Conservation (phyloP, 2,797 vertebrate species). For the Gobionotothen gibberifrons region DNA sequence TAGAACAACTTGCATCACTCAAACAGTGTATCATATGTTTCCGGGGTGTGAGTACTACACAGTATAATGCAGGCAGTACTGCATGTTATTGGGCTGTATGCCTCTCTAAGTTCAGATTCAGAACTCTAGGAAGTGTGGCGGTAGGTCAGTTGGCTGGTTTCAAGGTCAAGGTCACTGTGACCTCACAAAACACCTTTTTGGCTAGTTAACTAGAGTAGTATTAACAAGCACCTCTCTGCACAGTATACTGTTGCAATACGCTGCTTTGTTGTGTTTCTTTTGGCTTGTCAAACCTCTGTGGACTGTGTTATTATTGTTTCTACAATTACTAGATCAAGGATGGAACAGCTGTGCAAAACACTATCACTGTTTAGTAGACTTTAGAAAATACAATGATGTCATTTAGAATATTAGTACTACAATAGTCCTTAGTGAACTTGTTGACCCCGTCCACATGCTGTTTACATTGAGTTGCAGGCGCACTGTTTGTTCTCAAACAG, state of each 20-base stretch:
- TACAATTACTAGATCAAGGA: neutral
- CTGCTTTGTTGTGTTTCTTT: neutral
- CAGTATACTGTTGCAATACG: neutral
- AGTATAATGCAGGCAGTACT: neutral
- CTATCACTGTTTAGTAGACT: neutral
- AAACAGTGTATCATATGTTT: neutral
- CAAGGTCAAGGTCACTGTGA: too few species aligned
- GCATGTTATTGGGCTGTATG: neutral
- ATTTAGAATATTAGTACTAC: neutral
- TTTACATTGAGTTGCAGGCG: conserved; percentile 15
- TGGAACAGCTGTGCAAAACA: neutral
- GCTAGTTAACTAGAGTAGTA: neutral
- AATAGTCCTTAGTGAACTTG: conserved; percentile 4
- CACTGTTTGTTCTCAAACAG: conserved; percentile 22
- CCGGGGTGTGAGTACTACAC: neutral
- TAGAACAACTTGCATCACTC: neutral
- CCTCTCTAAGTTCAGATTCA: neutral
- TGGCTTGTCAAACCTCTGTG: neutral
- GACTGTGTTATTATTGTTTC: conserved; percentile 8
- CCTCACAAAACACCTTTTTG: too few species aligned
- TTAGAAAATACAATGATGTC: neutral
- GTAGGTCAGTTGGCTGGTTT: neutral
- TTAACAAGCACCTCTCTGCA: neutral
- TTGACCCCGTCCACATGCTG: conserved; percentile 40
- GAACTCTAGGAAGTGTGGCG: neutral